These are phyloP conservation scores for Chauna torquata DNA, from an alignment of 2,113 vertebrate species.

Conservation along the genomic window DNA sequence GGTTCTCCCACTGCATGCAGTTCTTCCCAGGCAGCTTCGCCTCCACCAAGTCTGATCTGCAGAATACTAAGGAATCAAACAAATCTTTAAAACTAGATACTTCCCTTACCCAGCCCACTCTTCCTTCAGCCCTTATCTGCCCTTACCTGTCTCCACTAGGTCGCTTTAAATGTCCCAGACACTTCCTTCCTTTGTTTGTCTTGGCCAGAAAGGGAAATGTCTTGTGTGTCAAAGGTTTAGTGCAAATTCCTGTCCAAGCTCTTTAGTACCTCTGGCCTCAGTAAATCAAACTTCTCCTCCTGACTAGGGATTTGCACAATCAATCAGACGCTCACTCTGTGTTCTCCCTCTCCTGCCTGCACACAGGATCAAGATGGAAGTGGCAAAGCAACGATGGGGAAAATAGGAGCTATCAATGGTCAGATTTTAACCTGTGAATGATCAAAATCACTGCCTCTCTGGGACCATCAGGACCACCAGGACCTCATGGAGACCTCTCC, in stretches of 20 bases:
- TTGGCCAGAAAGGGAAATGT: constrained; percentile 70
- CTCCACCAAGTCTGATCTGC: neutral
- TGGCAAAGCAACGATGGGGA: neutral
- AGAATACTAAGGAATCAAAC: neutral
- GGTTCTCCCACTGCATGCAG: neutral
- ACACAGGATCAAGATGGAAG: rapidly evolving
- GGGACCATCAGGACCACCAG: neutral
- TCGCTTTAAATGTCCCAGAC: constrained; percentile 63
- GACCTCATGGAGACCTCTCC: neutral
- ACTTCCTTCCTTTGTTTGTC: constrained; percentile 70
- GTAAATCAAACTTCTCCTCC: neutral
- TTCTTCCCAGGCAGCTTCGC: neutral
- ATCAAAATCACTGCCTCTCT: neutral
- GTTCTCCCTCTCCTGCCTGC: neutral
- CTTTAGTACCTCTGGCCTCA: constrained; percentile 17
- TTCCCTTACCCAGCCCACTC: constrained; percentile 48
- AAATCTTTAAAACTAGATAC: neutral
- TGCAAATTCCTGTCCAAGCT: constrained; percentile 43
- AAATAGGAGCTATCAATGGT: neutral
- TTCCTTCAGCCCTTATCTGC: constrained; percentile 70
- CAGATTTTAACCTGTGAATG: neutral
- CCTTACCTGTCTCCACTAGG: constrained; percentile 64
- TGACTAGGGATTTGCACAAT: neutral
- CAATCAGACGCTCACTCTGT: neutral
- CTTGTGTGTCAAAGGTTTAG: constrained; percentile 58